Conservation (phyloP, 2,888 invertebrate species). For the Nephrotoma guestfalica region DNA sequence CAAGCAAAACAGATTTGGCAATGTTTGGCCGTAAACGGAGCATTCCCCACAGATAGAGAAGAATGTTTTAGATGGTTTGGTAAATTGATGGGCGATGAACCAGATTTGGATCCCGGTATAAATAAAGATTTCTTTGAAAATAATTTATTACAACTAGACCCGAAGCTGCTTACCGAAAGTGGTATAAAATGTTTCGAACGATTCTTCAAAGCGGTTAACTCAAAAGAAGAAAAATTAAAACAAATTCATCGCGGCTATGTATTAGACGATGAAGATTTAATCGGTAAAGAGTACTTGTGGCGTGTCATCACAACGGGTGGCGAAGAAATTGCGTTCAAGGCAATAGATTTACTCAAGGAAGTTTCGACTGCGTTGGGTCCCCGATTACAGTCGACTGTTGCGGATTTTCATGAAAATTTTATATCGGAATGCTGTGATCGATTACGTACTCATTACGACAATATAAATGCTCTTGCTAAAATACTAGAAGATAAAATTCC, state of each 20-base stretch:
- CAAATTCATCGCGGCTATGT: constrained; percentile 70
- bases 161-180: constrained; percentile 79
- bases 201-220: constrained; percentile 65
- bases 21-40: constrained; percentile 85
- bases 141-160: constrained; percentile 84
- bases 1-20: constrained; percentile 97
- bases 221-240: constrained; percentile 85
- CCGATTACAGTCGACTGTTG: constrained; percentile 56
- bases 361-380: constrained; percentile 89
- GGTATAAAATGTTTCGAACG: constrained; percentile 81
- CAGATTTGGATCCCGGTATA: constrained; percentile 90
- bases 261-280: constrained; percentile 87
- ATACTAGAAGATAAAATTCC: constrained; percentile 14
- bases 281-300: constrained; percentile 95
- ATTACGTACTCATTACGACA: constrained; percentile 72
- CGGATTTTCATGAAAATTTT: constrained; percentile 82
- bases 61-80: constrained; percentile 98
- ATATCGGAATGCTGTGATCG: constrained; percentile 86
- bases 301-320: constrained; percentile 78
- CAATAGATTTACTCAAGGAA: constrained; percentile 81
- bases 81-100: constrained; percentile 91
- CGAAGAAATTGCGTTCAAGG: constrained; percentile 85
- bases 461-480: constrained; percentile 41
- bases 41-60: constrained; percentile 83
- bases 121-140: constrained; percentile 92